Base-by-base conservation (phyloP, 2,888 invertebrate species). In the Hirtodrosophila alboralis region DNA sequence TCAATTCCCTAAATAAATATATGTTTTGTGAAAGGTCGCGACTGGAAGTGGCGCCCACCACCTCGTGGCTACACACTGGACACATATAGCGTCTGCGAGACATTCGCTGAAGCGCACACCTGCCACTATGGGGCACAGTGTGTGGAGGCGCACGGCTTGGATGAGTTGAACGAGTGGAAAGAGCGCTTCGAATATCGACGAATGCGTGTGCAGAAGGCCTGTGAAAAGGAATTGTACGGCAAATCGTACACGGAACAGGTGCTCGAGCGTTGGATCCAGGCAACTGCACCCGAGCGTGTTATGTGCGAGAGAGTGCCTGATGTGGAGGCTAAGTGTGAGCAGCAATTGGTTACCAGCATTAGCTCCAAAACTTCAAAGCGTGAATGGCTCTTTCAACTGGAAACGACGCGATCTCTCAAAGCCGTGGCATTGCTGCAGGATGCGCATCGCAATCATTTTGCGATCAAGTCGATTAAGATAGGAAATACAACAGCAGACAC, bases 101-200 rank as follows among this genome's bases (percentile, higher is more conserved):
- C 92, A 79, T 94, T 92, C 89, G 88, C 86, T 30, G 92, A 92
- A 66, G 90, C 91, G 28, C 92, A 92, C 36, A 90, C 91, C 33
- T 95, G 95, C 86, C 92, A 93, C 40, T 93, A 94, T 79, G 95
- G 95, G 12, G 92, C 93, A 40, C 94, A 94, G 81, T 95, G 95
- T 88, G 93, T 94, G 7, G 94, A 94, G 86, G 95, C 95, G 1
- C 95, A 95, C 85, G 94, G 94, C 1, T 89, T 91, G 14, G 94
- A 93, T 40, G 95, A 95, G 88, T 89, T 95, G 6, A 91, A 92
- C 16, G 95, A 95, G 88, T 95, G 95, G 95, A 93, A 93, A 75
- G 93, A 94, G 71, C 90, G 95, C 53, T 95, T 94, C 87, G 93
- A 94, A 71, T 94, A 94, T 83, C 91, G 94, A 13, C 91, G 92